phyloP scores from a whole-genome alignment of 2,797 vertebrate species.

The Sebastiscus albofasciatus region DNA sequence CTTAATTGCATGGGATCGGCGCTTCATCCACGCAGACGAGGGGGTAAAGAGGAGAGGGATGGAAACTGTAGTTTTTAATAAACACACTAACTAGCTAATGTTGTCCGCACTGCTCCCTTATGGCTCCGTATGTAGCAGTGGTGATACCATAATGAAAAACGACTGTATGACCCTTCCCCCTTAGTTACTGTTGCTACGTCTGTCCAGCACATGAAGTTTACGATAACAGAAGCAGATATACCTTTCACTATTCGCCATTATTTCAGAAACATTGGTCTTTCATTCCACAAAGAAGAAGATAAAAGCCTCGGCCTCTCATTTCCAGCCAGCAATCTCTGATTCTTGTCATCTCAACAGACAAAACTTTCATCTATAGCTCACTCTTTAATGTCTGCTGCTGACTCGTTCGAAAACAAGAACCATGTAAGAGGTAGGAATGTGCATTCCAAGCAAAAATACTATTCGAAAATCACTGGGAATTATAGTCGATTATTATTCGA shows the following conservation, averaged over 20 bases:
- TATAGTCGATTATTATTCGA: too few species aligned
- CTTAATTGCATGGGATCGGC: constrained; percentile 63
- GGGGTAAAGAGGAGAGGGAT: not conserved
- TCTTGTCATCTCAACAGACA: not conserved
- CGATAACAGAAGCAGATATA: not conserved
- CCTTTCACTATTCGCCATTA: not conserved
- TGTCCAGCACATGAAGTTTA: not conserved
- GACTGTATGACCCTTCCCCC: not conserved
- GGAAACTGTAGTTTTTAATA: not conserved
- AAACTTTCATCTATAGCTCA: not conserved
- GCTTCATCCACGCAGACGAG: not conserved
- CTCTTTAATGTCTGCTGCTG: not conserved
- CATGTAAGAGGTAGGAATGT: too few species aligned
- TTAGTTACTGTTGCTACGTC: not conserved
- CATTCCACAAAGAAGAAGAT: not conserved
- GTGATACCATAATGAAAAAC: not conserved
- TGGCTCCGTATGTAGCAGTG: not conserved
- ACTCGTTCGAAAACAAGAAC: not conserved
- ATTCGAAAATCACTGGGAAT: too few species aligned
- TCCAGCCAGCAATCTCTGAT: not conserved
- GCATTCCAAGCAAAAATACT: too few species aligned
- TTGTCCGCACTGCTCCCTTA: not conserved
- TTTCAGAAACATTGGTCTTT: not conserved
- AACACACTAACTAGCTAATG: not conserved
- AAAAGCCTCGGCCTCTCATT: not conserved